A percentile compares a stretch with the other conserved stretches of the same genome.
phyloP scores from a whole-genome alignment of 2,888 invertebrate species.

The Cerceris ruficornis region DNA sequence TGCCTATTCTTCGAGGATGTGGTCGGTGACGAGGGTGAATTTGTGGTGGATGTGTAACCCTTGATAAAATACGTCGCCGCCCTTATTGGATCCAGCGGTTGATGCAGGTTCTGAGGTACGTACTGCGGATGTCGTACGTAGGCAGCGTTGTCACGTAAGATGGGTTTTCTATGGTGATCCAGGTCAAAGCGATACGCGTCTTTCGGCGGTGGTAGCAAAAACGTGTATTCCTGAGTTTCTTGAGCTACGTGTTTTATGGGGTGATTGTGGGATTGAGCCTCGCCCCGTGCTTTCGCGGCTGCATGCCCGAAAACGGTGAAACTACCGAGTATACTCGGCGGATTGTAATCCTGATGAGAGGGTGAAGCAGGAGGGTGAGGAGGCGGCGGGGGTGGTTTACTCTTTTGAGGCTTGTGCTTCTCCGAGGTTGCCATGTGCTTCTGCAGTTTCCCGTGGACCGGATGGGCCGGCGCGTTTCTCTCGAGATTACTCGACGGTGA shows the following conservation, averaged over 20 bases:
- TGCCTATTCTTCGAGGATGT: constrained; percentile 61
- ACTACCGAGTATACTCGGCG: constrained; percentile 82
- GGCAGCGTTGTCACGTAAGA: constrained; percentile 69
- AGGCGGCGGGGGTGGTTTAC: constrained; percentile 66
- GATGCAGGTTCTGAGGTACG: constrained; percentile 54
- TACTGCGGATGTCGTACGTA: constrained; percentile 71
- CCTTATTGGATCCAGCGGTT: constrained; percentile 57
- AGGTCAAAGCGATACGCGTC: constrained; percentile 75
- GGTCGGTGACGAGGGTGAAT: constrained; percentile 50
- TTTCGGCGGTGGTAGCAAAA: constrained; percentile 76
- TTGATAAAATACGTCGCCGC: constrained; percentile 71
- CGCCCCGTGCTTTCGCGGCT: constrained; percentile 83
- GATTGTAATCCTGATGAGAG: constrained; percentile 67
- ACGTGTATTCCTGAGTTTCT: constrained; percentile 76
- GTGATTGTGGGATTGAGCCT: constrained; percentile 59
- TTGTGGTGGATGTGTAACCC: constrained; percentile 53
- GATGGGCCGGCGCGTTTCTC: constrained; percentile 69
- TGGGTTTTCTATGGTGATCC: constrained; percentile 71
- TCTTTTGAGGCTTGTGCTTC: constrained; percentile 67
- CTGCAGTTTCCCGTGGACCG: constrained; percentile 75
- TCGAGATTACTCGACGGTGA: constrained; percentile 69
- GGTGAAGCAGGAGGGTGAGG: constrained; percentile 64
- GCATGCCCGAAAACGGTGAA: constrained; percentile 85
- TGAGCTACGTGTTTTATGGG: constrained; percentile 66
- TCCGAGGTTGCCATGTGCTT: constrained; percentile 76